phyloP scores from a whole-genome alignment of 2,888 invertebrate species.

The Argyra leucocephala region DNA sequence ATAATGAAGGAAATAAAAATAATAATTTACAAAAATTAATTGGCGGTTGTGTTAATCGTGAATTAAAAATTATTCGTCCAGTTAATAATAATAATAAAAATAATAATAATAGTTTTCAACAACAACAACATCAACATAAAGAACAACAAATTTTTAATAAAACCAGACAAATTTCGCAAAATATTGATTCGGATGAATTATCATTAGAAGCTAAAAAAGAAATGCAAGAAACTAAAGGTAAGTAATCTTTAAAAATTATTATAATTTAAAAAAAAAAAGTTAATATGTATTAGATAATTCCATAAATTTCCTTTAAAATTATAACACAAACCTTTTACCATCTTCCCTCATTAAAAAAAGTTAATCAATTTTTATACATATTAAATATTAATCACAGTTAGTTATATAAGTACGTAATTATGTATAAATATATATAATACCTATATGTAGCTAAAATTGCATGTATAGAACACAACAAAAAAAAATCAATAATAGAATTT shows the following conservation, averaged over 20 bases:
- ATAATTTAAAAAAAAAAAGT: background rate
- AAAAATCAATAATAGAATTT: background rate
- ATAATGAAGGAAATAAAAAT: background rate
- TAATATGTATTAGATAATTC: background rate
- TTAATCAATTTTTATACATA: no score
- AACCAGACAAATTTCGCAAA: constrained; percentile 8
- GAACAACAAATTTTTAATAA: constrained; percentile 23
- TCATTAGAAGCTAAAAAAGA: background rate
- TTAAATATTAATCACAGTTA: no score
- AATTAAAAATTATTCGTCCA: constrained; percentile 40
- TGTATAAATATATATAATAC: background rate
- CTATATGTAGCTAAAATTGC: background rate
- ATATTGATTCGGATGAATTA: constrained; percentile 1
- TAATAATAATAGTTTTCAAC: constrained; percentile 16
- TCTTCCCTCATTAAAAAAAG: no score
- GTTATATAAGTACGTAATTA: no score
- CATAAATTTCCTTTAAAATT: background rate
- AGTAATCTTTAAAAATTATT: background rate
- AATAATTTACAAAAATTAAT: constrained; percentile 25
- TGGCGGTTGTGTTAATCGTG: constrained; percentile 33
- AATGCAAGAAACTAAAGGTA: constrained; percentile 4
- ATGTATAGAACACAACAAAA: background rate
- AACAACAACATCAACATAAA: constrained; percentile 21
- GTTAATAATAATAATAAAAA: constrained; percentile 28
- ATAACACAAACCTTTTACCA: no score